phyloP scores from a whole-genome alignment of 2,797 vertebrate genomes.

The Apogon hyalosoma region DNA sequence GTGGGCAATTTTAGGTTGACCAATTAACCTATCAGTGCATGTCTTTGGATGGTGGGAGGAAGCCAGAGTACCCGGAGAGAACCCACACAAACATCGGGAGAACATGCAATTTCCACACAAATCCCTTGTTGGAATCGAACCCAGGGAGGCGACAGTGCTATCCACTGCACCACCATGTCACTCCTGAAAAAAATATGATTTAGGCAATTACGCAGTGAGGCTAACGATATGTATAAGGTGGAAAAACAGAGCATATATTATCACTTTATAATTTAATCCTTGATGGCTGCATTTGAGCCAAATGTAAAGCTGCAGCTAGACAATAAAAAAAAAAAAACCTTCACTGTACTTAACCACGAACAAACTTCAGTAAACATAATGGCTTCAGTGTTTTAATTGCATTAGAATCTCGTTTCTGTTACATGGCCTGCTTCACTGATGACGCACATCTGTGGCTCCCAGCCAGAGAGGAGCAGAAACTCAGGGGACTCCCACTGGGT shows the following conservation, averaged over 20 bases:
- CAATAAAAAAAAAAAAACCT: conserved; percentile 4
- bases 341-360: conserved; percentile 8
- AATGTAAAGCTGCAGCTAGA: conserved; percentile 1
- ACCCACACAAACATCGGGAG: no score
- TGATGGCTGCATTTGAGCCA: conserved; percentile 7
- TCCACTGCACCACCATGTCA: no score
- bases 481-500: conserved; percentile 41
- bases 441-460: conserved; percentile 14
- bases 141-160: no score
- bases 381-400: conserved; percentile 1
- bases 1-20: no score
- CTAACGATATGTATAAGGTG: no score
- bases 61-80: no score
- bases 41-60: no score
- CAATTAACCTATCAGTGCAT: no score
- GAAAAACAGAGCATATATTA: background rate
- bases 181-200: no score
- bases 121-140: no score
- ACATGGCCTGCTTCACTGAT: conserved; percentile 1
- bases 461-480: conserved; percentile 29
- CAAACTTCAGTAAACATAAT: conserved; percentile 1
- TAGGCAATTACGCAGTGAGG: no score
- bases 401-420: conserved; percentile 24
- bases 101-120: no score
- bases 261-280: background rate